A percentile compares a stretch with the other conserved stretches of the same genome.
These are phyloP conservation scores for Caranx ignobilis DNA, from an alignment of 2,113 vertebrate genomes.

Conservation along the genomic window DNA sequence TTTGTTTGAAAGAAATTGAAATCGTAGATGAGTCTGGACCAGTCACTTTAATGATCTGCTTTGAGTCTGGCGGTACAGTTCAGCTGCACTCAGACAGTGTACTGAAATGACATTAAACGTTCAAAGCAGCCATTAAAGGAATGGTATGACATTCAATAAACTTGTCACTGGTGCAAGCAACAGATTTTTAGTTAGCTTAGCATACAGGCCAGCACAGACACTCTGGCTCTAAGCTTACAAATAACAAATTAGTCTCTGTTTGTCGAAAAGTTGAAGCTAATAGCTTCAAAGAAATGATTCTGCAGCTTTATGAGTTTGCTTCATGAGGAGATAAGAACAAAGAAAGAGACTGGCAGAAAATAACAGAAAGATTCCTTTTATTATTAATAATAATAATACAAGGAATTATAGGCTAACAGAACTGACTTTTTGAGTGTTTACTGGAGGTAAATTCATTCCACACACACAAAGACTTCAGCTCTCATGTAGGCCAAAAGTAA, in stretches of 20 bases:
- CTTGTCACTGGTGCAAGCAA: too few relatives aligned
- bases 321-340: too few relatives aligned
- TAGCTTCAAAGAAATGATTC: neutral
- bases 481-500: neutral
- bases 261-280: neutral
- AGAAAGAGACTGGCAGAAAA: too few relatives aligned
- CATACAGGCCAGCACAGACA: too few relatives aligned
- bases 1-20: slow-evolving; percentile 67
- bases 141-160: neutral
- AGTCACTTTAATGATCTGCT: slow-evolving; percentile 57
- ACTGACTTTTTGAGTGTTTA: neutral
- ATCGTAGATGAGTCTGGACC: slow-evolving; percentile 53
- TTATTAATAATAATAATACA: neutral
- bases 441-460: slow-evolving; percentile 1
- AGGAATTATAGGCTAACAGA: neutral
- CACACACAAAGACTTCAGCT: slow-evolving; percentile 6
- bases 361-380: neutral
- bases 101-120: slow-evolving; percentile 46
- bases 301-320: too few relatives aligned
- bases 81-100: slow-evolving; percentile 47
- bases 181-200: too few relatives aligned
- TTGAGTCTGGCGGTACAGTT: slow-evolving; percentile 49
- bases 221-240: too few relatives aligned
- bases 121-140: slow-evolving; percentile 40
- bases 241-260: too few relatives aligned